Evolutionary conservation across 2,797 vertebrate genomes (phyloP).

Genomic region (Gouania willdenowi): DNA sequence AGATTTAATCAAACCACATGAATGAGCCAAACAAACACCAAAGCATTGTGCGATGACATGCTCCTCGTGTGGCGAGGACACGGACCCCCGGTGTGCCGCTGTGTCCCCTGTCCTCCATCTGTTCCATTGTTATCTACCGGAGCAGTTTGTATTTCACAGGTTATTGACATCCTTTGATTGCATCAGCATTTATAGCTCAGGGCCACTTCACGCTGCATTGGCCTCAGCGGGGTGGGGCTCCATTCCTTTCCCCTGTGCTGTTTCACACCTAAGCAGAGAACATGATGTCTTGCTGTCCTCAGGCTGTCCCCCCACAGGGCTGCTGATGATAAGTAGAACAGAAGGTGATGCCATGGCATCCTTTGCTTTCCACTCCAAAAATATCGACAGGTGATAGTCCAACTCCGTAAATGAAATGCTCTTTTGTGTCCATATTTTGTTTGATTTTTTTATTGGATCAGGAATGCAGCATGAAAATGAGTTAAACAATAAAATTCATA

Average conservation of each 20-base stretch:
- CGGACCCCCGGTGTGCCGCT: neutral
- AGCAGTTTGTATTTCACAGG: conserved; percentile 68
- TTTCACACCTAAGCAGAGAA: conserved; percentile 47
- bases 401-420: no score
- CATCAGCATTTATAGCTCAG: conserved; percentile 64
- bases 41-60: no score
- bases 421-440: no score
- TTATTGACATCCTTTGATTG: conserved; percentile 69
- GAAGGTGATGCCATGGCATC: no score
- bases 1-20: no score
- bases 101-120: neutral
- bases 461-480: no score
- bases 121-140: conserved; percentile 30
- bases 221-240: conserved; percentile 7
- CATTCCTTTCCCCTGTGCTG: conserved; percentile 29
- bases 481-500: no score
- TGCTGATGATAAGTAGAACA: conserved; percentile 24
- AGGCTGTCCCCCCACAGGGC: conserved; percentile 31
- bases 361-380: no score
- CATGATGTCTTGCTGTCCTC: conserved; percentile 45
- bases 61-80: no score
- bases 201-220: conserved; percentile 64
- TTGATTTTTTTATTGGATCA: no score
- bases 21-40: no score
- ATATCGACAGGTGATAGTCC: no score